These are phyloP conservation scores for Tetropium fuscum DNA, from an alignment of 2,888 invertebrate genomes.

Conservation along the genomic window DNA sequence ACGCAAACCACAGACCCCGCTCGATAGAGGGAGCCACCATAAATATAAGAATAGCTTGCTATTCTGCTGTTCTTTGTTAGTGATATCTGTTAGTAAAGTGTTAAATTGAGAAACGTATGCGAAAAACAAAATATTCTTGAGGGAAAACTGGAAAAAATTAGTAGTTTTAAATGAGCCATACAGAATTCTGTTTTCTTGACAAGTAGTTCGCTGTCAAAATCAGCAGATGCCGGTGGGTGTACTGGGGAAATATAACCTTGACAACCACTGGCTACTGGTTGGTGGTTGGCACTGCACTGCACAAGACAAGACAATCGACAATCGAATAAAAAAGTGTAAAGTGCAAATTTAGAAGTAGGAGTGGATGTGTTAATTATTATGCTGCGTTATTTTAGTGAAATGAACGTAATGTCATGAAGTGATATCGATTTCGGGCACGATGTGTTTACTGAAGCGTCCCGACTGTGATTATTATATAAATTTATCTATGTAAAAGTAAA, in stretches of 20 bases:
- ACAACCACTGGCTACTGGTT: constrained; percentile 5
- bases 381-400: no score
- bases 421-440: constrained; percentile 17
- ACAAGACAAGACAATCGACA: constrained; percentile 3
- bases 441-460: background rate
- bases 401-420: constrained; percentile 14
- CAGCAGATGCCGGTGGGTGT: no score
- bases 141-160: no score
- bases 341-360: constrained; percentile 11
- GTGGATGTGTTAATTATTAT: constrained; percentile 6
- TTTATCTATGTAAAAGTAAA: constrained; percentile 4
- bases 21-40: background rate
- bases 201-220: no score
- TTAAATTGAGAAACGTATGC: no score
- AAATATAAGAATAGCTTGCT: no score
- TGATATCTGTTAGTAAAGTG: no score
- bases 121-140: no score
- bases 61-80: no score
- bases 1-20: no score
- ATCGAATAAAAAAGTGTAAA: constrained; percentile 19
- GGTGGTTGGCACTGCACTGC: background rate
- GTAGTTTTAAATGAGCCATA: no score
- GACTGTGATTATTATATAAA: constrained; percentile 17
- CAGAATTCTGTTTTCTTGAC: no score
- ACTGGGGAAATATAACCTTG: constrained; percentile 8